A percentile compares a stretch with the other conserved stretches of the same genome.
Evolutionary conservation across 2,113 vertebrate species (phyloP).

Genomic region (Pelodiscus sinensis): DNA sequence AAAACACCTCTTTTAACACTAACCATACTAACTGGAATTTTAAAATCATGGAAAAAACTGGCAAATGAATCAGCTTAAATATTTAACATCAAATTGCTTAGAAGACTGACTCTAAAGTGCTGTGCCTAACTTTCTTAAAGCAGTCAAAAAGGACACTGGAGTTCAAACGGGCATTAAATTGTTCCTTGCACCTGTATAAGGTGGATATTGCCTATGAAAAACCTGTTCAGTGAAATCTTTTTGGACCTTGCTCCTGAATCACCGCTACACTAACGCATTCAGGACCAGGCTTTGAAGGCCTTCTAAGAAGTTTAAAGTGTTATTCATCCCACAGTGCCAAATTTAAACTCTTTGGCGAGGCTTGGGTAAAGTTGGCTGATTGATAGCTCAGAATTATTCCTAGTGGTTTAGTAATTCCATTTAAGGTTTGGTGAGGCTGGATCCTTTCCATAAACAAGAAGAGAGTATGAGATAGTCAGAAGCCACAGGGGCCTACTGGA

Average conservation of each 20-base stretch:
- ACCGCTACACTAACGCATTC: not conserved
- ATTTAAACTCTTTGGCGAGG: not conserved
- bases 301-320: not conserved
- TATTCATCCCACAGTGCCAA: not conserved
- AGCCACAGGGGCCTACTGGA: not conserved
- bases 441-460: not conserved
- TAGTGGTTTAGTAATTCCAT: not conserved
- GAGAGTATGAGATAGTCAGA: not conserved
- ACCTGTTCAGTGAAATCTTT: not conserved
- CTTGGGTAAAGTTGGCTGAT: not conserved
- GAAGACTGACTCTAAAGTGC: not conserved
- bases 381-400: not conserved
- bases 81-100: slow-evolving; percentile 3
- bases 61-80: not conserved
- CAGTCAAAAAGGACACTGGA: not conserved
- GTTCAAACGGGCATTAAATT: not conserved
- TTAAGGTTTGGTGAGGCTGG: not conserved
- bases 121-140: slow-evolving; percentile 8
- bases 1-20: slow-evolving; percentile 19
- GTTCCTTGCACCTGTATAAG: not conserved
- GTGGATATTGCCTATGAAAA: not conserved
- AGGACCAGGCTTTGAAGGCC: not conserved
- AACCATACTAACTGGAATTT: not conserved
- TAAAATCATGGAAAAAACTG: not conserved
- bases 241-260: not conserved